Conservation (phyloP, 2,888 invertebrate species). For the Geotrupes spiniger region DNA sequence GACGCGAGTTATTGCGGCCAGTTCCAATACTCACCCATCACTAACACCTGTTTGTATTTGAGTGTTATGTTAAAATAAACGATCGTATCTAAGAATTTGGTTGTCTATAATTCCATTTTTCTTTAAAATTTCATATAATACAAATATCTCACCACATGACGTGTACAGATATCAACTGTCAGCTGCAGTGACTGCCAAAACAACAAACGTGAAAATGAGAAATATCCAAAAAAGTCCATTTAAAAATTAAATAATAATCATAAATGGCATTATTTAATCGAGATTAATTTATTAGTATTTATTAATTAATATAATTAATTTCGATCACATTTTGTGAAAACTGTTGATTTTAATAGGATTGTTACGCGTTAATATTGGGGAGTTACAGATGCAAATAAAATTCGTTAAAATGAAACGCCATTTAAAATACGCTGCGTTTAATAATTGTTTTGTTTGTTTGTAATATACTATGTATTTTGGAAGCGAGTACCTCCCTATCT, state of each 20-base stretch:
- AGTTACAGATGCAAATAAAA: no score
- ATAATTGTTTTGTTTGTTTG: no score
- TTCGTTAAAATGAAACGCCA: no score
- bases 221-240: no score
- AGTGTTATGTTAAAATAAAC: slow-evolving; percentile 6
- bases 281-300: no score
- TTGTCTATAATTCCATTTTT: slow-evolving; percentile 14
- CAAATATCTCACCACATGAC: slow-evolving; percentile 10
- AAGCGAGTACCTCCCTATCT: slow-evolving; percentile 20
- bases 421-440: no score
- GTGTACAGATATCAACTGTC: slow-evolving; percentile 18
- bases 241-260: no score
- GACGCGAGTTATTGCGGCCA: background rate
- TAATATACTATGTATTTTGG: slow-evolving; percentile 7
- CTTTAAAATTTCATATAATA: slow-evolving; percentile 7
- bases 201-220: slow-evolving; percentile 1
- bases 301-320: no score
- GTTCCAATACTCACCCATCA: slow-evolving; percentile 12
- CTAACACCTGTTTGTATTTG: slow-evolving; percentile 2
- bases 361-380: no score
- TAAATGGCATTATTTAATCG: no score
- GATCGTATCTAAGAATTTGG: slow-evolving; percentile 6
- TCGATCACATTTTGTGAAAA: no score
- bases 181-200: slow-evolving; percentile 5
- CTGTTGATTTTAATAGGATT: no score